Evolutionary conservation across 2,888 invertebrate species (phyloP).

Genomic region (Carabus problematicus): DNA sequence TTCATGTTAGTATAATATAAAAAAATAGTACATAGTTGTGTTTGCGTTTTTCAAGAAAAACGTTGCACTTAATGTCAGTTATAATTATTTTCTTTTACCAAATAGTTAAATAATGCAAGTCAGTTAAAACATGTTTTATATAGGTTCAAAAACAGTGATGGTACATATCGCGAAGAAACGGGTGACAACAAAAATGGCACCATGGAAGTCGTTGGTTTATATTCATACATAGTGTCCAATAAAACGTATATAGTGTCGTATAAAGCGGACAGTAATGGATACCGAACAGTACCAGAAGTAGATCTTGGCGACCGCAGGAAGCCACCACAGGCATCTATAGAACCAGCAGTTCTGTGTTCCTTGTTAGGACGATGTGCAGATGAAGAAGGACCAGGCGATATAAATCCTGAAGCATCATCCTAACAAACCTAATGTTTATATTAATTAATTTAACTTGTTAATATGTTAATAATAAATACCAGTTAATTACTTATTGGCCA

Average conservation of each 20-base stretch:
- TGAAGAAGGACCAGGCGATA: not conserved
- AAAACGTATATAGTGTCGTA: not conserved
- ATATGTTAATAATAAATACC: no score
- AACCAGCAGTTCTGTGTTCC: not conserved
- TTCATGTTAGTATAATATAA: slow-evolving; percentile 2
- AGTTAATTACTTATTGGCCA: no score
- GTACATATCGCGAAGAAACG: not conserved
- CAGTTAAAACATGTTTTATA: not conserved
- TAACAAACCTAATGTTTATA: no score
- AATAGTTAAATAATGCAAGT: no score
- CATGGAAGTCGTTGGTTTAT: not conserved
- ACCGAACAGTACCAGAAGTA: not conserved
- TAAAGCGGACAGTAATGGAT: not conserved
- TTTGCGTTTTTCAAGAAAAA: no score
- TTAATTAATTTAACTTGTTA: no score
- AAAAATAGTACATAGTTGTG: not conserved
- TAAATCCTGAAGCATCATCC: not conserved
- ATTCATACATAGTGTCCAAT: not conserved
- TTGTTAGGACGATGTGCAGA: not conserved
- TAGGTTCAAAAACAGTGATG: slow-evolving; percentile 8
- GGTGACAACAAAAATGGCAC: slow-evolving; percentile 3
- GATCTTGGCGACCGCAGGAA: not conserved
- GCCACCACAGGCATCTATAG: not conserved
- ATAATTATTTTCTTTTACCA: no score
- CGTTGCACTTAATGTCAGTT: no score